Evolutionary conservation across 1,140 invertebrate genomes (phyloP).

Genomic region (Anoplophora glabripennis): DNA sequence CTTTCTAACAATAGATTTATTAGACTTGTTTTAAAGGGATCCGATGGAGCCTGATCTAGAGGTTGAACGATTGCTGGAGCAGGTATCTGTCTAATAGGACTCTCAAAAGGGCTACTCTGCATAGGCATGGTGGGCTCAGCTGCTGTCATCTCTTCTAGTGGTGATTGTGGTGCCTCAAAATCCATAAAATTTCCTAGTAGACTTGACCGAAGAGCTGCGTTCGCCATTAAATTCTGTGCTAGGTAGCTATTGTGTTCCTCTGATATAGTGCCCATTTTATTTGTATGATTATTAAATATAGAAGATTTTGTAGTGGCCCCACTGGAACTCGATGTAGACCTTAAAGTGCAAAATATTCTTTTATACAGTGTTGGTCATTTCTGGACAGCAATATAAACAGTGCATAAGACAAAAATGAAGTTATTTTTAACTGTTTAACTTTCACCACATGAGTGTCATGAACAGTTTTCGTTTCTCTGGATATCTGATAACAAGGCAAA

Average conservation of each 20-base stretch:
- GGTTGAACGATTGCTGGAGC: conserved; percentile 15
- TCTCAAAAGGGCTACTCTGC: conserved; percentile 17
- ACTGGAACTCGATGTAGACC: conserved; percentile 37
- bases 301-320: conserved; percentile 34
- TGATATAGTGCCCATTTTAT: conserved; percentile 35
- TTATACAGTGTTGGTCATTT: too few relatives aligned
- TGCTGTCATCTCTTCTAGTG: conserved; percentile 2
- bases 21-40: conserved; percentile 54
- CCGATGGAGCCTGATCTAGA: conserved; percentile 35
- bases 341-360: not conserved
- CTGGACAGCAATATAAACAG: too few relatives aligned
- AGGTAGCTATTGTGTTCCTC: conserved; percentile 41
- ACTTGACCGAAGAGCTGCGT: conserved; percentile 40
- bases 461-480: too few relatives aligned
- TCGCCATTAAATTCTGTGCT: conserved; percentile 43
- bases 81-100: conserved; percentile 17
- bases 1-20: conserved; percentile 53
- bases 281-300: conserved; percentile 26
- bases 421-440: too few relatives aligned
- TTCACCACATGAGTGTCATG: too few relatives aligned
- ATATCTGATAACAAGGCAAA: too few relatives aligned
- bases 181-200: conserved; percentile 38
- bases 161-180: conserved; percentile 15
- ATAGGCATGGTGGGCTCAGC: conserved; percentile 12
- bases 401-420: too few relatives aligned